Percentiles rank a stretch among this genome's conserved stretches.
These are phyloP conservation scores for Enteromius anoplus DNA, from an alignment of 2,797 vertebrate genomes.

Conservation along the genomic window DNA sequence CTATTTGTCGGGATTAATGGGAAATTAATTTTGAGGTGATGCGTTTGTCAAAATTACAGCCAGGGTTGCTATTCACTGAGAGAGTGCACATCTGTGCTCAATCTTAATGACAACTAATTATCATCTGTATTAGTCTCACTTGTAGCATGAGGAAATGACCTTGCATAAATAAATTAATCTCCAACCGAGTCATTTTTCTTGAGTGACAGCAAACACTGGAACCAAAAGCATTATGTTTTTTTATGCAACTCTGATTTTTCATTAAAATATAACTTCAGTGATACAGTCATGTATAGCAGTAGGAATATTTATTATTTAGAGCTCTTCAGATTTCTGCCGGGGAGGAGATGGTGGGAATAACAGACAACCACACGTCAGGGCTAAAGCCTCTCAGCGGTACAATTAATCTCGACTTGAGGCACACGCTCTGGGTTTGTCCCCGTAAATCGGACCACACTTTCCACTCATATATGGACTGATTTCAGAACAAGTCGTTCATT, in stretches of 20 bases:
- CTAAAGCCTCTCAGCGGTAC: slow-evolving; percentile 44
- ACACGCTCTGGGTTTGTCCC: slow-evolving; percentile 28
- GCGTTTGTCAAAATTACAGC: neutral
- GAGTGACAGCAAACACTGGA: neutral
- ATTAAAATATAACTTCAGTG: neutral
- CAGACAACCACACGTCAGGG: slow-evolving; percentile 46
- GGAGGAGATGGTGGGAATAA: slow-evolving; percentile 40
- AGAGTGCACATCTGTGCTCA: neutral
- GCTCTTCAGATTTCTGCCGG: slow-evolving; percentile 34
- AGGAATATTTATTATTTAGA: slow-evolving; percentile 21
- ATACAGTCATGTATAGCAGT: neutral
- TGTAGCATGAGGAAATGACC: neutral
- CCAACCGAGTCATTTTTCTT: neutral
- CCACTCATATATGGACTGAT: slow-evolving; percentile 1
- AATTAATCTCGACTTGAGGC: slow-evolving; percentile 55
- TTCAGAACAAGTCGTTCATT: neutral
- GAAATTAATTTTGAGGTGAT: neutral
- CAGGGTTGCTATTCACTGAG: neutral
- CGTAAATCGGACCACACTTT: slow-evolving; percentile 12
- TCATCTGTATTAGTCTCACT: neutral
- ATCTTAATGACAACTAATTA: slow-evolving; percentile 1
- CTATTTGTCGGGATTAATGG: neutral
- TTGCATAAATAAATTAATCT: neutral
- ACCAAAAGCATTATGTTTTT: neutral
- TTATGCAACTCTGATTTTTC: neutral